phyloP scores from a whole-genome alignment of 2,113 vertebrate genomes.

The Cervus canadensis region DNA sequence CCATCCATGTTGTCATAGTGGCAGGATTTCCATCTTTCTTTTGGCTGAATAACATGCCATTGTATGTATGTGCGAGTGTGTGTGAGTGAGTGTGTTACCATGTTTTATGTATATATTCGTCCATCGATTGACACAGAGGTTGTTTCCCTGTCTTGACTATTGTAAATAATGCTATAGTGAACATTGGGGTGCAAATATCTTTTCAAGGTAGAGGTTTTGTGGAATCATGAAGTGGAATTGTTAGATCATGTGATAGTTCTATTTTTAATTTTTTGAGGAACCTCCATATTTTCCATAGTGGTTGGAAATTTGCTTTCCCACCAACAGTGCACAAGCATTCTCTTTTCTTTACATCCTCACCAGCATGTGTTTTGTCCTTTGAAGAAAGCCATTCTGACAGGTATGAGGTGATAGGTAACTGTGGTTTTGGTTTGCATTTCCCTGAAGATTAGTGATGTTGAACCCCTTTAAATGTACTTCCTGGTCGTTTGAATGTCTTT shows the following conservation, averaged over 20 bases:
- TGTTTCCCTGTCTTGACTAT: background rate
- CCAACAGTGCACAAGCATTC: background rate
- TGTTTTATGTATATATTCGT: background rate
- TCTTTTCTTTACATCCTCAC: background rate
- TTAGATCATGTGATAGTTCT: background rate
- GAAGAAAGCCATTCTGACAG: background rate
- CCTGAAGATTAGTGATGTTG: background rate
- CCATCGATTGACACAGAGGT: background rate
- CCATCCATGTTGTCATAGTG: background rate
- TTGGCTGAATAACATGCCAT: background rate
- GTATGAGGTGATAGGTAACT: background rate
- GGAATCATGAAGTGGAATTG: background rate
- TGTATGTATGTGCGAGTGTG: background rate
- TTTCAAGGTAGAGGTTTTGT: background rate
- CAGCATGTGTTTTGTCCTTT: background rate
- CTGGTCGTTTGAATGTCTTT: background rate
- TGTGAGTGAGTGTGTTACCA: background rate
- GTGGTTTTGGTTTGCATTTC: background rate
- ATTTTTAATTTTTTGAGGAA: background rate
- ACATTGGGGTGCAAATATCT: background rate
- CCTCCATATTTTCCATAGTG: background rate
- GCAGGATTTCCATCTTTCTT: background rate
- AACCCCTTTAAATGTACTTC: background rate
- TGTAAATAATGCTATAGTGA: background rate
- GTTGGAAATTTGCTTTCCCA: background rate